These are phyloP conservation scores for Mustelus asterias DNA, from an alignment of 2,113 vertebrate genomes.

Conservation along the genomic window DNA sequence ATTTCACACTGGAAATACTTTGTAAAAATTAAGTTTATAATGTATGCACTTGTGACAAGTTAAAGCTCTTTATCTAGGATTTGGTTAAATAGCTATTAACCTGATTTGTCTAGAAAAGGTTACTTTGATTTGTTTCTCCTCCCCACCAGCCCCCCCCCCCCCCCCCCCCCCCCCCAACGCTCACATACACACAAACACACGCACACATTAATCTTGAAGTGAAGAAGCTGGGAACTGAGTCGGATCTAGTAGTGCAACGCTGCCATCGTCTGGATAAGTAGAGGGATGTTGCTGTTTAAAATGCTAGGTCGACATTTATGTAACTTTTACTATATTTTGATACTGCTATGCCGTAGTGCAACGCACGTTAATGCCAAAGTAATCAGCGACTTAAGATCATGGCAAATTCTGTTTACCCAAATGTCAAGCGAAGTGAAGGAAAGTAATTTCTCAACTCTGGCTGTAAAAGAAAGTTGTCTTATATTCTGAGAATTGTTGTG, in stretches of 20 bases:
- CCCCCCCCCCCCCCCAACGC: too few species aligned
- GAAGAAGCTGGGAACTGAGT: neutral
- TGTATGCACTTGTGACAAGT: neutral
- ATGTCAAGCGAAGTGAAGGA: neutral
- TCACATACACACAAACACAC: too few species aligned
- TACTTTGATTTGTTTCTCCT: neutral
- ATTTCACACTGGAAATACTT: neutral
- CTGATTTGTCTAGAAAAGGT: neutral
- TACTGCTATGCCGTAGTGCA: neutral
- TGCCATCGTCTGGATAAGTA: constrained; percentile 21
- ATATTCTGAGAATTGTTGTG: neutral
- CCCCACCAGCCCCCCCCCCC: too few species aligned
- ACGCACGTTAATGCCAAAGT: neutral
- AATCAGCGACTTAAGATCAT: neutral
- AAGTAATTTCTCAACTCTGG: neutral
- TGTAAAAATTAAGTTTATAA: neutral
- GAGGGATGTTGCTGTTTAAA: neutral
- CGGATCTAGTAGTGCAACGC: neutral
- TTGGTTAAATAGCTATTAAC: neutral
- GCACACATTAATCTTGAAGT: neutral
- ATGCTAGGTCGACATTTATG: too few species aligned
- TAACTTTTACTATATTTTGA: neutral
- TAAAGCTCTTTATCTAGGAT: neutral
- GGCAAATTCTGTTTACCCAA: too few species aligned
- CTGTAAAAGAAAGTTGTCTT: neutral